A percentile compares a stretch with the other conserved stretches of the same genome.
These are phyloP conservation scores for Agrilus mali DNA, from an alignment of 2,888 invertebrate genomes.

Conservation along the genomic window DNA sequence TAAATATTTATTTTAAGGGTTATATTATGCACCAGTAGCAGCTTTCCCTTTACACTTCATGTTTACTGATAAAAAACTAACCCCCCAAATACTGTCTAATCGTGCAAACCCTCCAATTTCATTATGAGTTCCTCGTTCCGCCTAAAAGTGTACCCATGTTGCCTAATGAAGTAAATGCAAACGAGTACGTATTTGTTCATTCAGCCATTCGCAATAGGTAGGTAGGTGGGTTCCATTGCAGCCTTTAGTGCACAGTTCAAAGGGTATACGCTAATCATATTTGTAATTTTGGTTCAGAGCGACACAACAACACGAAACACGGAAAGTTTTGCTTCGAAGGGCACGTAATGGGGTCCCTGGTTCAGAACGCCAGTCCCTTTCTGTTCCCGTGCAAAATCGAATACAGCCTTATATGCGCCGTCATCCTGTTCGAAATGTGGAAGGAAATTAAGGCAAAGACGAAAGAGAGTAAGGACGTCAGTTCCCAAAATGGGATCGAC, in stretches of 20 bases:
- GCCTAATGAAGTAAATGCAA: too few relatives aligned
- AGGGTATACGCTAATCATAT: background rate
- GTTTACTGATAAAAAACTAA: background rate
- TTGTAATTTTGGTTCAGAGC: conserved; percentile 2
- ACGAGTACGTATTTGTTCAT: too few relatives aligned
- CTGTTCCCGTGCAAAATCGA: conserved; percentile 91
- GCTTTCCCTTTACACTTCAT: too few relatives aligned
- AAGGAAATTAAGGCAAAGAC: conserved; percentile 47
- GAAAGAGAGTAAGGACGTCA: background rate
- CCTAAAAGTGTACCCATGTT: background rate
- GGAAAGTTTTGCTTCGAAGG: conserved; percentile 20
- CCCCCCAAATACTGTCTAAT: background rate
- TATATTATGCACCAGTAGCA: too few relatives aligned
- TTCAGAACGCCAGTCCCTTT: conserved; percentile 85
- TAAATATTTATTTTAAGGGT: too few relatives aligned
- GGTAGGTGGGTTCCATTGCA: too few relatives aligned
- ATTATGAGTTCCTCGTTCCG: background rate
- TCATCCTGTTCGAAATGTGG: conserved; percentile 93
- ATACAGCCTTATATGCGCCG: conserved; percentile 91
- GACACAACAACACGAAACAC: conserved; percentile 7
- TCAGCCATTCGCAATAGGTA: too few relatives aligned
- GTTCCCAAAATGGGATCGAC: conserved; percentile 24
- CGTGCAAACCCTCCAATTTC: background rate
- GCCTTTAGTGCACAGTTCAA: too few relatives aligned
- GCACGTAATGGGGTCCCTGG: conserved; percentile 46